Evolutionary conservation across 2,113 vertebrate species (phyloP).

Genomic region (Tupaia chinensis): DNA sequence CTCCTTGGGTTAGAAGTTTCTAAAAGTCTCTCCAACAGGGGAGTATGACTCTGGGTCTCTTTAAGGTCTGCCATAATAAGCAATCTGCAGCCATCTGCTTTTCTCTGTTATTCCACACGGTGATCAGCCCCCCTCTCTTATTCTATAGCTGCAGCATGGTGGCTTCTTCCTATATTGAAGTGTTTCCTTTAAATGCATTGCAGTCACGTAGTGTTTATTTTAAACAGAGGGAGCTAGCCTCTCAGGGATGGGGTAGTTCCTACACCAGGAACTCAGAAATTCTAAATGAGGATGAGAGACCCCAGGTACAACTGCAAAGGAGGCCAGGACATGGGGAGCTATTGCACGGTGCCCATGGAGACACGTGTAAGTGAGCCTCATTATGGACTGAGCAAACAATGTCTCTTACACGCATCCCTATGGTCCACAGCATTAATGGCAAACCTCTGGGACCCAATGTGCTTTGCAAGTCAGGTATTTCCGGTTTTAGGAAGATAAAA

Average conservation of each 20-base stretch:
- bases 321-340: background rate
- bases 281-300: constrained; percentile 50
- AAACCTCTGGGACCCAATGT: background rate
- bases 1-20: background rate
- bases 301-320: background rate
- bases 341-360: background rate
- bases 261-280: constrained; percentile 16
- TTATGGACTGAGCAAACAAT: background rate
- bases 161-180: background rate
- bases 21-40: background rate
- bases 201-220: constrained; percentile 21
- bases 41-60: background rate
- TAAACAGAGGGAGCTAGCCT: constrained; percentile 30
- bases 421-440: background rate
- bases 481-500: constrained; percentile 13
- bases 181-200: constrained; percentile 46
- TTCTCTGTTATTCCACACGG: background rate
- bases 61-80: constrained; percentile 3
- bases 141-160: background rate
- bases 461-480: constrained; percentile 25
- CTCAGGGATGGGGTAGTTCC: background rate
- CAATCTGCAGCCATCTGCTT: background rate
- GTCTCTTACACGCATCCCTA: background rate
- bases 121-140: background rate
- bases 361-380: background rate